A percentile compares a stretch with the other conserved stretches of the same genome.
Evolutionary conservation across 2,113 vertebrate species (phyloP).

Genomic region (Myrmecobius fasciatus): DNA sequence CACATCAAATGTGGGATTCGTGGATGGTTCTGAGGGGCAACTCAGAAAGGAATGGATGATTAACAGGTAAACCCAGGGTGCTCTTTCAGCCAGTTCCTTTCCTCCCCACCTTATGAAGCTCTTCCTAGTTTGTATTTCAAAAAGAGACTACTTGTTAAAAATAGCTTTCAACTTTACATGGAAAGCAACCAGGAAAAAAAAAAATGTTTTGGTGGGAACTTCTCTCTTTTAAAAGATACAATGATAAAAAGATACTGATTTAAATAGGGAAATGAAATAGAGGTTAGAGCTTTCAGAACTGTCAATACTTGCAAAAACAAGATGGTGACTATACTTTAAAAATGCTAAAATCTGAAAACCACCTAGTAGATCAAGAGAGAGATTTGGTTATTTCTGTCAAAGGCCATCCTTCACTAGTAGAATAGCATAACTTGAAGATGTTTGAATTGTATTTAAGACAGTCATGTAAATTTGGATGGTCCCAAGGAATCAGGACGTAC

Average conservation of each 20-base stretch:
- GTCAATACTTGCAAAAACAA: not conserved
- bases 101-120: not conserved
- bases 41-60: not conserved
- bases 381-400: not conserved
- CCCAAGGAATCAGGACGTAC: not conserved
- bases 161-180: not conserved
- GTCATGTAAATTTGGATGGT: not conserved
- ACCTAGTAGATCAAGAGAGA: not conserved
- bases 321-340: not conserved
- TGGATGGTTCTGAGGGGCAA: not conserved
- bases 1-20: not conserved
- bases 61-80: not conserved
- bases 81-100: not conserved
- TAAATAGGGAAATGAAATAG: constrained; percentile 4
- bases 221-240: constrained; percentile 24
- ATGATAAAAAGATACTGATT: not conserved
- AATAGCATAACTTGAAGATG: not conserved
- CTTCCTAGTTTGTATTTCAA: not conserved
- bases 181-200: constrained; percentile 5
- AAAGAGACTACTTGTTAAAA: not conserved
- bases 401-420: not conserved
- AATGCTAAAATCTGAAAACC: not conserved
- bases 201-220: not conserved
- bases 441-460: not conserved
- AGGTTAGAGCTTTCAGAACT: not conserved